Conservation (phyloP, 2,797 vertebrate genomes). For the Thamnophis elegans region DNA sequence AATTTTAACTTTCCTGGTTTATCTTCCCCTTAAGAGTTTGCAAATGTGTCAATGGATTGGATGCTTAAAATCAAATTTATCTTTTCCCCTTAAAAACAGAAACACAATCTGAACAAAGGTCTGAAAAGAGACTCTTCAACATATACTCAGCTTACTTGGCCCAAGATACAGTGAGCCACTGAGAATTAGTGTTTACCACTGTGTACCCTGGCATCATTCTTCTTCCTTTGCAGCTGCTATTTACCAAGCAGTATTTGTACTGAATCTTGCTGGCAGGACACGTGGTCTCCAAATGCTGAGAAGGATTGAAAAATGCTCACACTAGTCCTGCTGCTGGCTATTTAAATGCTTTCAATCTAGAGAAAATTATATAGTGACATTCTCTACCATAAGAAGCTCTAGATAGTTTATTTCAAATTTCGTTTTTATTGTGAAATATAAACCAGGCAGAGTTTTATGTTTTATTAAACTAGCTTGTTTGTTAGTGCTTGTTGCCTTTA, state of each 20-base stretch:
- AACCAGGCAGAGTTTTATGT: neutral
- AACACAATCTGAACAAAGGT: neutral
- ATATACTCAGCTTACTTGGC: slow-evolving; percentile 46
- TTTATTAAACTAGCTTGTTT: neutral
- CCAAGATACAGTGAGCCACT: slow-evolving; percentile 38
- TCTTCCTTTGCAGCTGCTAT: slow-evolving; percentile 79
- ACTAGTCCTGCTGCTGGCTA: slow-evolving; percentile 58
- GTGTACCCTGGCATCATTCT: slow-evolving; percentile 72
- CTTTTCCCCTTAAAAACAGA: neutral
- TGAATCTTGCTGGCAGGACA: slow-evolving; percentile 70
- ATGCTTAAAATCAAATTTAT: slow-evolving; percentile 1
- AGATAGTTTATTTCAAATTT: slow-evolving; percentile 18
- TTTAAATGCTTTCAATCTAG: slow-evolving; percentile 53
- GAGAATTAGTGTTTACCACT: slow-evolving; percentile 54
- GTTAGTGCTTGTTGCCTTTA: neutral
- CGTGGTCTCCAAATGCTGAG: slow-evolving; percentile 56
- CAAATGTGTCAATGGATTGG: neutral
- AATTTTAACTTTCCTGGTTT: neutral
- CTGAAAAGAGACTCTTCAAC: slow-evolving; percentile 21
- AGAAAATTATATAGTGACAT: slow-evolving; percentile 37
- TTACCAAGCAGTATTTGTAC: slow-evolving; percentile 66
- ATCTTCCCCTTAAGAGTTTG: neutral
- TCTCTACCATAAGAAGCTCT: slow-evolving; percentile 42
- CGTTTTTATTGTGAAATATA: neutral
- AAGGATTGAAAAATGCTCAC: slow-evolving; percentile 67